phyloP scores from a whole-genome alignment of 2,113 vertebrate genomes.

The Pollachius pollachius region DNA sequence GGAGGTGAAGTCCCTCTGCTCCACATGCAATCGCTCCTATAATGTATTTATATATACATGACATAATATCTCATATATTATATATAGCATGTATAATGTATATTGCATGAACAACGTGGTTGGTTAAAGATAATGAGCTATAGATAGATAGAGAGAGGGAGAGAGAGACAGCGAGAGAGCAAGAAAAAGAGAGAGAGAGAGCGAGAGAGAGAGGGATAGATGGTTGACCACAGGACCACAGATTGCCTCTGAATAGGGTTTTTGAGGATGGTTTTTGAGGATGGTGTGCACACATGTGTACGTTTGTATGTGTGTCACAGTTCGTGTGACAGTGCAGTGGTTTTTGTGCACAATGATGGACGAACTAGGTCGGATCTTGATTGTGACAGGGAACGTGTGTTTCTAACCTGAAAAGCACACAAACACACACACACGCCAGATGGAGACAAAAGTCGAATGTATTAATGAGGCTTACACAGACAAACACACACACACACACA shows the following conservation, averaged over 20 bases:
- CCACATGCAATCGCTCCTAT: no score
- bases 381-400: neutral
- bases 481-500: no score
- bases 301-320: constrained; percentile 2
- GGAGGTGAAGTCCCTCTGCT: no score
- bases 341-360: neutral
- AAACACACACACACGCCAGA: neutral
- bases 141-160: neutral
- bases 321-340: neutral
- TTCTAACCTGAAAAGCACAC: neutral
- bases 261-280: neutral
- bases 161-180: neutral
- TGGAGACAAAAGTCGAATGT: neutral
- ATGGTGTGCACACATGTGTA: constrained; percentile 8
- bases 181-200: constrained; percentile 9
- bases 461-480: no score
- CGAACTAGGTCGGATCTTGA: neutral
- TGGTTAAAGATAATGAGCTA: neutral
- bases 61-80: no score
- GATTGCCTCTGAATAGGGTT: no score
- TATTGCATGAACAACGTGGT: no score
- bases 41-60: no score
- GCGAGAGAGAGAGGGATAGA: neutral
- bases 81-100: no score
- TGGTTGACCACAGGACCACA: no score